Evolutionary conservation across 2,888 invertebrate species (phyloP).

Genomic region (Eledona agricola): DNA sequence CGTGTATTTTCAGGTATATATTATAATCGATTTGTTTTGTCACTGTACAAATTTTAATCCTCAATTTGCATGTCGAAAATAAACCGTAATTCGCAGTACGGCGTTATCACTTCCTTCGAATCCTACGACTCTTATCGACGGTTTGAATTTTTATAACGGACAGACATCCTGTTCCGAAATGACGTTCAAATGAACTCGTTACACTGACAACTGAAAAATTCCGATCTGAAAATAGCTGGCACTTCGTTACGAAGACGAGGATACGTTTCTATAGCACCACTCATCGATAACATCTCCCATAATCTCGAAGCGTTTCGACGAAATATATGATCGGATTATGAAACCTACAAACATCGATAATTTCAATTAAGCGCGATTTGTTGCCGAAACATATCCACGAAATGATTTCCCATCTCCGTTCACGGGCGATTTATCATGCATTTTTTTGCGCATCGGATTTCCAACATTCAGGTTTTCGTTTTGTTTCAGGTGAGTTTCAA

Average conservation of each 20-base stretch:
- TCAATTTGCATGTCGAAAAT: too few species aligned
- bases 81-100: too few species aligned
- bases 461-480: conserved; percentile 18
- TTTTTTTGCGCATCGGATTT: too few species aligned
- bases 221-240: neutral
- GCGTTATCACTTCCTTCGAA: too few species aligned
- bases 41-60: too few species aligned
- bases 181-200: neutral
- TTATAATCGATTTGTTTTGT: too few species aligned
- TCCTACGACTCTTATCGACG: neutral
- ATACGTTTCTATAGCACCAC: neutral
- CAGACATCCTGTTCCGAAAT: conserved; percentile 1
- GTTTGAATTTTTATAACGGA: neutral
- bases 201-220: conserved; percentile 3
- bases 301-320: neutral
- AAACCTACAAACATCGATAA: too few species aligned
- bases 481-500: conserved; percentile 36
- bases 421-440: too few species aligned
- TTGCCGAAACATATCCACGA: too few species aligned
- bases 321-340: neutral
- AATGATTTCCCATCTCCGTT: too few species aligned
- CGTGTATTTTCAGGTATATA: too few species aligned
- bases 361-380: too few species aligned
- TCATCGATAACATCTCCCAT: neutral
- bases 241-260: neutral